Evolutionary conservation across 2,888 invertebrate genomes (phyloP).

Genomic region (Cremastobaeus sp.): DNA sequence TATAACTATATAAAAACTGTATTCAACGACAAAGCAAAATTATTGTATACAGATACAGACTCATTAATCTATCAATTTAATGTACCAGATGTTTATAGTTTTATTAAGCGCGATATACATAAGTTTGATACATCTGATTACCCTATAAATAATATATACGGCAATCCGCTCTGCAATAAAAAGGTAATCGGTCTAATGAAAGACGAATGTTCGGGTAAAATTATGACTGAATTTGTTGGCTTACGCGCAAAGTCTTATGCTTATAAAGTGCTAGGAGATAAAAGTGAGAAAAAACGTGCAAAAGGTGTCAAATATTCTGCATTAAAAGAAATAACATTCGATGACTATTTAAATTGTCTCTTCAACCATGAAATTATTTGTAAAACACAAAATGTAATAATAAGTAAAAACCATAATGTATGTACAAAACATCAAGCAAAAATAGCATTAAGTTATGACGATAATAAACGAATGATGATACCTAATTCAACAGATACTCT

Average conservation of each 20-base stretch:
- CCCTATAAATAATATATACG: neutral
- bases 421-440: too few species aligned
- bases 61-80: neutral
- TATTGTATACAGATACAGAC: too few species aligned
- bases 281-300: conserved; percentile 49
- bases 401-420: conserved; percentile 1
- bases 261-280: conserved; percentile 12
- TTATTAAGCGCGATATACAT: conserved; percentile 3
- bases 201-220: too few species aligned
- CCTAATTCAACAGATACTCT: too few species aligned
- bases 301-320: conserved; percentile 59
- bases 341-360: conserved; percentile 46
- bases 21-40: neutral
- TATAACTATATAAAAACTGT: conserved; percentile 69
- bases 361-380: neutral
- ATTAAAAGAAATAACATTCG: conserved; percentile 32
- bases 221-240: too few species aligned
- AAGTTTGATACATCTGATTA: conserved; percentile 18
- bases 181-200: conserved; percentile 62
- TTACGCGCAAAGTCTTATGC: too few species aligned
- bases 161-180: conserved; percentile 1
- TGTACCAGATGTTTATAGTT: conserved; percentile 2
- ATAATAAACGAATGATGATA: conserved; percentile 38
- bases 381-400: conserved; percentile 1
- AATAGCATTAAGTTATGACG: too few species aligned